Percentiles rank a stretch among this genome's conserved stretches.
Evolutionary conservation across 2,888 invertebrate genomes (phyloP).

Genomic region (Aphidius colemani): DNA sequence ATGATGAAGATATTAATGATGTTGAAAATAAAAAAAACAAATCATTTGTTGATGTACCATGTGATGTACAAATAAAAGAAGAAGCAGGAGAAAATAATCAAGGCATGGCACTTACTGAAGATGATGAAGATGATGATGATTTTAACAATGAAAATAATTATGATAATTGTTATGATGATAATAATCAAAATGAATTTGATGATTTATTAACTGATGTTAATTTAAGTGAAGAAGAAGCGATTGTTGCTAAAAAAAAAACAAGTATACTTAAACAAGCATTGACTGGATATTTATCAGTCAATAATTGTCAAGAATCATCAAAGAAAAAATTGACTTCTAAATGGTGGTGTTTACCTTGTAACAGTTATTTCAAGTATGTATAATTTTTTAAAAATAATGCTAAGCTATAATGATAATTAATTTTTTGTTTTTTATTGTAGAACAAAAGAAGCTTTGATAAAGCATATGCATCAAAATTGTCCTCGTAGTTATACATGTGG

Average conservation of each 20-base stretch:
- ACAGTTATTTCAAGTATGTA: conserved; percentile 49
- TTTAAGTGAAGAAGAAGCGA: no score
- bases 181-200: conserved; percentile 17
- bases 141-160: background rate
- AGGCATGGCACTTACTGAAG: background rate
- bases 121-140: background rate
- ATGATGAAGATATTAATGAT: no score
- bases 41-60: conserved; percentile 45
- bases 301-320: conserved; percentile 45
- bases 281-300: conserved; percentile 47
- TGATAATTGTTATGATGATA: background rate
- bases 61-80: conserved; percentile 53
- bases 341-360: conserved; percentile 54
- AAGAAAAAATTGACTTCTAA: conserved; percentile 43
- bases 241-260: conserved; percentile 38
- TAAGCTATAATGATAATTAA: no score
- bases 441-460: conserved; percentile 46
- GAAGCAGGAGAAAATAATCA: conserved; percentile 31
- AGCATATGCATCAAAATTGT: conserved; percentile 49
- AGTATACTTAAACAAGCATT: conserved; percentile 52
- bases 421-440: conserved; percentile 32
- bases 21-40: no score
- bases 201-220: no score
- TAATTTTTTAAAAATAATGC: no score
- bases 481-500: conserved; percentile 48